Evolutionary conservation across 2,797 vertebrate species (phyloP).

Genomic region (Mormyrops attenuatus): DNA sequence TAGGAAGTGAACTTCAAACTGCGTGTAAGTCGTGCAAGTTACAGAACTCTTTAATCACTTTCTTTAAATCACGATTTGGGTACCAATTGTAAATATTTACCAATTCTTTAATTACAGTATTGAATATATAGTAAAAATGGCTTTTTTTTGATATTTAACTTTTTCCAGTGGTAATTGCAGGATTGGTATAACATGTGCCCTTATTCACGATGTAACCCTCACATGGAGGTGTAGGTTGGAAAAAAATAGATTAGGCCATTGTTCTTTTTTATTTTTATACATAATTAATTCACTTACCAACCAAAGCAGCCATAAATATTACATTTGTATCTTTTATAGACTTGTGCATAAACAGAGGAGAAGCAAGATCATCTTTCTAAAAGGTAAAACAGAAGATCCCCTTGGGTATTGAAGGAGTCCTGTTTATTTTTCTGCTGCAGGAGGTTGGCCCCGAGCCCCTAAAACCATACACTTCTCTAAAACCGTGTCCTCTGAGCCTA

Average conservation of each 20-base stretch:
- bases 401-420: background rate
- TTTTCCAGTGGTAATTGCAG: background rate
- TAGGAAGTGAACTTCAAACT: background rate
- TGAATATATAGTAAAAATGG: background rate
- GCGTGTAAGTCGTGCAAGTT: background rate
- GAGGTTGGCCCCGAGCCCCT: background rate
- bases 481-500: background rate
- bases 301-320: background rate
- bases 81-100: background rate
- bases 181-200: background rate
- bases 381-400: background rate
- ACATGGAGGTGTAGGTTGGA: background rate
- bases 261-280: background rate
- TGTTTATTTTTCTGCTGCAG: background rate
- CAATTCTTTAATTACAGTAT: background rate
- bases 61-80: background rate
- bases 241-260: background rate
- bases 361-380: background rate
- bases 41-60: background rate
- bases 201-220: background rate
- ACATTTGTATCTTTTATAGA: constrained; percentile 6
- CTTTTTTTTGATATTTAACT: background rate
- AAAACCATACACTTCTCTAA: background rate
- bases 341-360: background rate
- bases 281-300: background rate